phyloP scores from a whole-genome alignment of 1,140 invertebrate genomes.

The Drosophila novamexicana region DNA sequence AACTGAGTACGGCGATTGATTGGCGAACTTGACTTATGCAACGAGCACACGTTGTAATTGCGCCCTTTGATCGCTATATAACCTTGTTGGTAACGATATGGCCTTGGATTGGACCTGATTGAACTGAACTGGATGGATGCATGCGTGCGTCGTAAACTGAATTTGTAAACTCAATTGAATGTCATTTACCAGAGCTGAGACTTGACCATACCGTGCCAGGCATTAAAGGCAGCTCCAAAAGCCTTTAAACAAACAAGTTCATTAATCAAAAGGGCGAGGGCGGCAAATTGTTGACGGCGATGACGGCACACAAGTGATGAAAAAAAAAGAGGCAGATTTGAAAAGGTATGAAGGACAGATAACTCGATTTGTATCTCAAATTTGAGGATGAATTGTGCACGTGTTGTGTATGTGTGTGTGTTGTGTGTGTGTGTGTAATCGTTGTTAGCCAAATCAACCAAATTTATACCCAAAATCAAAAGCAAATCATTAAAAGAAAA shows the following conservation, averaged over 20 bases:
- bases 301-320: slow-evolving; percentile 9
- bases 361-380: slow-evolving; percentile 11
- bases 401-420: neutral
- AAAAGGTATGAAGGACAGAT: slow-evolving; percentile 8
- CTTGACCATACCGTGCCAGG: neutral
- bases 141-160: slow-evolving; percentile 1
- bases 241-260: slow-evolving; percentile 25
- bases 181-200: slow-evolving; percentile 10
- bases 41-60: slow-evolving; percentile 22
- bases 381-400: slow-evolving; percentile 15
- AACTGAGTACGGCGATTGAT: slow-evolving; percentile 11
- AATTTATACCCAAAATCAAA: slow-evolving; percentile 4
- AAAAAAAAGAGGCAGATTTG: slow-evolving; percentile 2
- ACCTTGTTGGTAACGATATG: slow-evolving; percentile 18
- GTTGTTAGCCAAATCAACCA: neutral
- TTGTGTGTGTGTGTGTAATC: neutral
- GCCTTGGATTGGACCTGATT: slow-evolving; percentile 10
- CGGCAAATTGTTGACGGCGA: slow-evolving; percentile 6
- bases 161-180: slow-evolving; percentile 15
- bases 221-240: slow-evolving; percentile 3
- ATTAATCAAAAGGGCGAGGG: slow-evolving; percentile 29
- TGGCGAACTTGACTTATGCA: slow-evolving; percentile 25
- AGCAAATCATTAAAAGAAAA: neutral
- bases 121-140: neutral
- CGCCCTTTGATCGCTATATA: slow-evolving; percentile 29